Base-by-base conservation (phyloP, 2,888 invertebrate species). In the Acanthopleura granulata region DNA sequence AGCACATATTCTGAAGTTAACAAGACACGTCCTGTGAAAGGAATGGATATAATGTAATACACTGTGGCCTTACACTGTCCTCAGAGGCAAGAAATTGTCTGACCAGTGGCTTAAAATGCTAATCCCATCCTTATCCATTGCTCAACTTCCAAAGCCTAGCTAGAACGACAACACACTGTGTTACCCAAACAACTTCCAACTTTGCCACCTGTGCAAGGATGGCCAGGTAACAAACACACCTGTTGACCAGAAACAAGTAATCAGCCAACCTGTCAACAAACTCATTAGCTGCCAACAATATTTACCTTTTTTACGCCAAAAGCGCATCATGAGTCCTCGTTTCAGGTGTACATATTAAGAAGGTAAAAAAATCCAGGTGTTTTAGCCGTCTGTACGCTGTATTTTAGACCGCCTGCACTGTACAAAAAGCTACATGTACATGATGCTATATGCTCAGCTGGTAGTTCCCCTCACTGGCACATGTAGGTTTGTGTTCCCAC, bases 281-380 rank as follows among this genome's bases (percentile, higher is more conserved):
- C 40, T 40, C 40, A 40, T 40, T 40, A 40, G 40, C 40, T 57
- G 12, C 18, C n/a, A 57, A 12, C 18, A 6, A 57, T n/a, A 12
- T n/a, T 57, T 57, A 57, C 57, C 57, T 57, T 57, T 57, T 57
- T 57, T 57, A n/a, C 57, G 57, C 18, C 18, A 57, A 22, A 57
- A 57, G 22, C 57, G 57, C 57, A 57, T 57, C 57, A 57, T 57
- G 57, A 22, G 57, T 57, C 57, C 18, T 22, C 57, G 57, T 57
- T 18, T 57, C 22, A 57, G 57, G 18, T 22, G 57, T n/a, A 57
- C 57, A 57, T 57, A 4, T n/a, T 57, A n/a, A 57, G 6, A 22
- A 12, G 40, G 40, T 40, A 40, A 40, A 40, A 40, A 40, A 9
- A 40, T 40, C 40, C 40, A 40, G 40, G 40, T 40, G 40, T 40